Percentiles rank a stretch among this genome's conserved stretches.
phyloP scores from a whole-genome alignment of 2,113 vertebrate species.

The Alethe diademata region DNA sequence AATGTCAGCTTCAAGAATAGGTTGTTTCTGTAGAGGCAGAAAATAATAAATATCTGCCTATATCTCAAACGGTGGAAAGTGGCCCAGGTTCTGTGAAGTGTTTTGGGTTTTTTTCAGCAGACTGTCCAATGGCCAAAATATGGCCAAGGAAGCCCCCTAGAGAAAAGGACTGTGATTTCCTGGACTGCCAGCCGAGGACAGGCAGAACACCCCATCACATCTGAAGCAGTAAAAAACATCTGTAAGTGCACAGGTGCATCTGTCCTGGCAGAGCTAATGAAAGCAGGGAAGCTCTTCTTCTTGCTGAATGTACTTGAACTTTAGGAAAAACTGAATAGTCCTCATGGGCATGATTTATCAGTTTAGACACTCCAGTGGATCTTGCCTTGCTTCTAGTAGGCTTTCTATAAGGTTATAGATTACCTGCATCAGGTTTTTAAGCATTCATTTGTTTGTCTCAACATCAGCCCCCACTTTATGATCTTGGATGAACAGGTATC shows the following conservation, averaged over 20 bases:
- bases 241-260: background rate
- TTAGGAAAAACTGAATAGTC: background rate
- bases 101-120: background rate
- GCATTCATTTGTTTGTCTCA: background rate
- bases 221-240: background rate
- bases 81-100: accelerated
- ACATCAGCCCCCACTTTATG: background rate
- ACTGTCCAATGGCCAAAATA: background rate
- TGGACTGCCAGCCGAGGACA: background rate
- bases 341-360: background rate
- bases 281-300: background rate
- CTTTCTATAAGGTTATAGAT: background rate
- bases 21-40: accelerated
- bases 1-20: background rate
- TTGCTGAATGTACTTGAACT: background rate
- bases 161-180: background rate
- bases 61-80: background rate
- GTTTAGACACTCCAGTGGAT: background rate
- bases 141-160: background rate
- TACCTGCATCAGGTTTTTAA: background rate
- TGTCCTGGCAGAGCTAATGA: background rate
- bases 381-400: background rate
- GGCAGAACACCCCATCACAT: background rate
- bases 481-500: background rate
- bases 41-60: background rate